Base-by-base conservation (phyloP, 2,113 vertebrate species). In the Oreochromis spilurus region DNA sequence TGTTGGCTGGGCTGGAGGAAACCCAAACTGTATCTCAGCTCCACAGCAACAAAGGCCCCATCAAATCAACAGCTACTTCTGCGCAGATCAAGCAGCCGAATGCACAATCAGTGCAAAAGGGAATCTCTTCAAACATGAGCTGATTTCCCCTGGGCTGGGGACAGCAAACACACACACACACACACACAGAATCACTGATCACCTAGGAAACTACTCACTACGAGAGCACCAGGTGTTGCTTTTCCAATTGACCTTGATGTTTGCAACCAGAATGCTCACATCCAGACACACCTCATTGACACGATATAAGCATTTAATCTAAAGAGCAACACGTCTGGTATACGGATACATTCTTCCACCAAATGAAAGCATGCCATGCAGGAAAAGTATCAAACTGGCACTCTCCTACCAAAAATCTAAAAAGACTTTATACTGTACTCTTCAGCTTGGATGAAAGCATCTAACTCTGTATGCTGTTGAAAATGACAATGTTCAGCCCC, bases 41-140 rank as follows among this genome's bases (percentile, higher is more conserved):
- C 53, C 57, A 31, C 19, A 11, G 79, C 80, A 90, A 92, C 88
- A 91, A 91, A 93, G 82, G 70, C 77, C 62, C 79, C 21, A 84
- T 92, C 93, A 87, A 79, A 91, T 92, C 88, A 88, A 89, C 91
- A 82, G 84, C 85, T 84, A 81, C 58, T 81, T 92, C 65, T 62
- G 36, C 43, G 8, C 81, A 84, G 88, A 92, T 93, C 86, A 90
- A 81, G 82, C 67, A 60, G 89, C 75, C 38, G 26, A 89, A 88
- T 82, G 91, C 85, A 84, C 87, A 89, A 91, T 91, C 85, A 62
- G 34, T 19, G 88, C 60, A 45, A 89, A 77, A 82, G 85, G 84
- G 79, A 90, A 85, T 85, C 82, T 92, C 81, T 90, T 90, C 92
- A 94, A 94, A 92, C 85, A 86, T 62, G 55, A 83, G 77, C 79